Evolutionary conservation across 2,888 invertebrate species (phyloP).

Genomic region (Hetaerina titia): DNA sequence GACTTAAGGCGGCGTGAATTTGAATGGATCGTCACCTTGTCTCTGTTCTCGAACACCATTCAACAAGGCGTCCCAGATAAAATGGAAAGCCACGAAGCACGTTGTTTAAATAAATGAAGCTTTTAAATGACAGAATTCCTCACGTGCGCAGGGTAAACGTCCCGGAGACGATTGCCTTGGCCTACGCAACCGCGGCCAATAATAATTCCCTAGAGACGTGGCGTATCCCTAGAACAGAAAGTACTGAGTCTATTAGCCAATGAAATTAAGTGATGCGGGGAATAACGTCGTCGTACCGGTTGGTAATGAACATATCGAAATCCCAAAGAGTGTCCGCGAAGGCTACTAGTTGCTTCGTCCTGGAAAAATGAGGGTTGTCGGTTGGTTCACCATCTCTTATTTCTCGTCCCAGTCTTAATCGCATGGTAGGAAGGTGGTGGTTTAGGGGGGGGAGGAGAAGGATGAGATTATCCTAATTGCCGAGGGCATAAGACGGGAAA

Average conservation of each 20-base stretch:
- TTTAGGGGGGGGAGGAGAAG: background rate
- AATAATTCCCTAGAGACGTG: too few relatives aligned
- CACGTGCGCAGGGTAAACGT: too few relatives aligned
- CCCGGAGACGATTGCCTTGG: too few relatives aligned
- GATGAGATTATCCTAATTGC: constrained; percentile 39
- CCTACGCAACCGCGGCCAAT: too few relatives aligned
- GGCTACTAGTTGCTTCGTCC: background rate
- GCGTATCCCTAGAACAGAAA: too few relatives aligned
- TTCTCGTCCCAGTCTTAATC: background rate
- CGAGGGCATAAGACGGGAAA: constrained; percentile 29
- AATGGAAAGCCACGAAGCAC: too few relatives aligned
- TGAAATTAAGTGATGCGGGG: background rate
- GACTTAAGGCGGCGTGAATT: too few relatives aligned
- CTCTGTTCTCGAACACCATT: too few relatives aligned
- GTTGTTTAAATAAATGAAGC: too few relatives aligned
- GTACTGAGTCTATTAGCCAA: background rate
- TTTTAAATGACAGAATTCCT: too few relatives aligned
- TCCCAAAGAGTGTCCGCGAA: background rate
- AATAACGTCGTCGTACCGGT: background rate
- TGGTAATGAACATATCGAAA: background rate
- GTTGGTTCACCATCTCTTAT: background rate
- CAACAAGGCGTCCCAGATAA: too few relatives aligned
- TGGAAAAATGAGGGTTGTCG: background rate
- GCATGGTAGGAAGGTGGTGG: background rate
- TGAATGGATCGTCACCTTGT: too few relatives aligned